phyloP scores from a whole-genome alignment of 2,113 vertebrate species.

The Nyctibius bracteatus region DNA sequence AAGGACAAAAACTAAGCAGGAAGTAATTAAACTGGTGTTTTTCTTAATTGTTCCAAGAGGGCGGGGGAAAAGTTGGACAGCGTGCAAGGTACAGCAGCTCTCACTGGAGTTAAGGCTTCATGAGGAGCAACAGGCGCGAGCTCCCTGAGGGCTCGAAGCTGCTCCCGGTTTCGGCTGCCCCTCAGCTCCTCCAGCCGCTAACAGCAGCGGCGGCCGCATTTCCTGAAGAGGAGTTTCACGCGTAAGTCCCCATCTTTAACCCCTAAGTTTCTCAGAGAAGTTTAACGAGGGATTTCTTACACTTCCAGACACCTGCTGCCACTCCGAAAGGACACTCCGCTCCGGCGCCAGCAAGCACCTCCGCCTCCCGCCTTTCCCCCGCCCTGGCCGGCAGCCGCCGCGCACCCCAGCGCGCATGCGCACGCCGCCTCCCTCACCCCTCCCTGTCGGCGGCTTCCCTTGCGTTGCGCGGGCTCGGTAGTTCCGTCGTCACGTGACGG shows the following conservation, averaged over 20 bases:
- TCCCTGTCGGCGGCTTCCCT: too few relatives aligned
- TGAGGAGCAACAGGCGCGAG: fast-evolving
- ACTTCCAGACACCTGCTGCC: fast-evolving
- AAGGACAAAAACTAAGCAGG: background rate
- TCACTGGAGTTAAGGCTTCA: fast-evolving
- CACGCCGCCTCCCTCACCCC: too few relatives aligned
- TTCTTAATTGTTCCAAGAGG: too few relatives aligned
- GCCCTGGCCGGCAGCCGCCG: fast-evolving
- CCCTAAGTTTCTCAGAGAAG: fast-evolving
- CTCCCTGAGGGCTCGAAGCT: fast-evolving
- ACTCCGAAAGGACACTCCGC: fast-evolving
- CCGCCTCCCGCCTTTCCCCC: fast-evolving
- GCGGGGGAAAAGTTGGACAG: fast-evolving
- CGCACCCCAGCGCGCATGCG: background rate
- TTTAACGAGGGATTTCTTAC: fast-evolving
- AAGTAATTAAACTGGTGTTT: fast-evolving
- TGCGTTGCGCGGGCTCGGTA: too few relatives aligned
- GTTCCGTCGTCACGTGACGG: too few relatives aligned
- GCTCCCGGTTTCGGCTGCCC: fast-evolving
- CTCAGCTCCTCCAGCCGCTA: too few relatives aligned
- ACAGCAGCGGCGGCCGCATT: background rate
- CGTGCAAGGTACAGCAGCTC: too few relatives aligned
- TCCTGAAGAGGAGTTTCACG: background rate
- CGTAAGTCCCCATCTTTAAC: fast-evolving
- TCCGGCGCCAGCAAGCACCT: fast-evolving